Evolutionary conservation across 2,888 invertebrate species (phyloP).

Genomic region (Timema cristinae): DNA sequence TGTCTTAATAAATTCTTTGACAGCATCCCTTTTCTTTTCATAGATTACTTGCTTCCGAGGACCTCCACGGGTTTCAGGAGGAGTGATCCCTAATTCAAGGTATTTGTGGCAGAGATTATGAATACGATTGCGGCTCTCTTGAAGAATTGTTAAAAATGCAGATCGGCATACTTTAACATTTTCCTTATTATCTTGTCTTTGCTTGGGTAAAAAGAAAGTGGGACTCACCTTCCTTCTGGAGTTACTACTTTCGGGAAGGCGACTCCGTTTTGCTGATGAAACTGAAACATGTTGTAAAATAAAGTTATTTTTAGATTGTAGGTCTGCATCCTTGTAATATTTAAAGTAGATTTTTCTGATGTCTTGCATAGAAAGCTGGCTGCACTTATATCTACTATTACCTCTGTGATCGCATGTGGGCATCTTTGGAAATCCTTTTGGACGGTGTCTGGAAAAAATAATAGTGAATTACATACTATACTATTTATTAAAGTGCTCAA

Average conservation of each 20-base stretch:
- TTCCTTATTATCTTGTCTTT: background rate
- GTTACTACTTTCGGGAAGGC: background rate
- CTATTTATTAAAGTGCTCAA: background rate
- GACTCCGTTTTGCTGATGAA: constrained; percentile 6
- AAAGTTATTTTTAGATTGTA: background rate
- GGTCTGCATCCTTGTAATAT: background rate
- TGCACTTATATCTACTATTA: background rate
- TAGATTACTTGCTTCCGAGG: background rate
- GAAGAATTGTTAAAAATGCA: constrained; percentile 9
- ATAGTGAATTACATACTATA: background rate
- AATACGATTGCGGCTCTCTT: constrained; percentile 2
- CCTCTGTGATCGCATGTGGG: constrained; percentile 1
- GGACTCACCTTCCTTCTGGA: constrained; percentile 3
- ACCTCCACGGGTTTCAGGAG: background rate
- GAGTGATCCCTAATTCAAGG: background rate
- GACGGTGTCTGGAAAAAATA: constrained; percentile 3
- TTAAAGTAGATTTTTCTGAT: background rate
- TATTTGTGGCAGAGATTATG: background rate
- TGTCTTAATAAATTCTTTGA: background rate
- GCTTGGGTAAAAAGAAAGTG: background rate
- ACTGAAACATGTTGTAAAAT: background rate
- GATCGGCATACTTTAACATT: background rate
- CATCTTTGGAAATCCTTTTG: background rate
- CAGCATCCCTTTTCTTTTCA: background rate
- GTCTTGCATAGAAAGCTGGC: background rate